Base-by-base conservation (phyloP, 2,113 vertebrate species). In the Circaetus gallicus region DNA sequence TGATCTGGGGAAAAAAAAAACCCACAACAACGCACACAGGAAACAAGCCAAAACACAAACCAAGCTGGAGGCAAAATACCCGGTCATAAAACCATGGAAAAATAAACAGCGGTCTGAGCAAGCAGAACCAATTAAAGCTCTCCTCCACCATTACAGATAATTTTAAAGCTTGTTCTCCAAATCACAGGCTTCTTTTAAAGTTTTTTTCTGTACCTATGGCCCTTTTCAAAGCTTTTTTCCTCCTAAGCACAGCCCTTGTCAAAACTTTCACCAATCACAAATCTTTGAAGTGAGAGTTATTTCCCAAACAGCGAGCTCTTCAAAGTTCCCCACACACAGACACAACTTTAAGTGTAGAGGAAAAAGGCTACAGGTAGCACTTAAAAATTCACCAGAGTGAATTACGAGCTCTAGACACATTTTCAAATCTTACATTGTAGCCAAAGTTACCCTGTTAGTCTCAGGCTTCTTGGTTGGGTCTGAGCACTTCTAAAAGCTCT, bases 11-110 rank as follows among this genome's bases (percentile, higher is more conserved):
- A 15, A 7, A 8, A 24, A 24, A 47, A 49, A 49, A 20, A 11
- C 2, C 20, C 69, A 2, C 38, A 52, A 16, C 28, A 17, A 3
- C 1, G 26, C 5, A 15, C 3, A 3, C 8, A n/a, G 10, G 22
- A 67, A 55, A 62, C 10, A 67, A 67, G 15, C 1, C 13, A 63
- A 82, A 83, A 36, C 11, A 42, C 4, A 42, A 82, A 88, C 13
- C 18, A 82, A 58, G 16, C 12, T 42, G 10, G 24, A 73, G 38
- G 32, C 9, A 92, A 85, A 82, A 79, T 38, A 36, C 2, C 0
- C 1, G 0, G 2, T 53, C 17, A 62, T 28, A 69, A 67, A 70
- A 49, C 9, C 1, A 34, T 25, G 24, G 36, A n/a, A 59, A 73
- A 25, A 53, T 17, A 22, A 73, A 36, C 7, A 49, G 5, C 0